phyloP scores from a whole-genome alignment of 2,113 vertebrate genomes.

The Anser cygnoides region DNA sequence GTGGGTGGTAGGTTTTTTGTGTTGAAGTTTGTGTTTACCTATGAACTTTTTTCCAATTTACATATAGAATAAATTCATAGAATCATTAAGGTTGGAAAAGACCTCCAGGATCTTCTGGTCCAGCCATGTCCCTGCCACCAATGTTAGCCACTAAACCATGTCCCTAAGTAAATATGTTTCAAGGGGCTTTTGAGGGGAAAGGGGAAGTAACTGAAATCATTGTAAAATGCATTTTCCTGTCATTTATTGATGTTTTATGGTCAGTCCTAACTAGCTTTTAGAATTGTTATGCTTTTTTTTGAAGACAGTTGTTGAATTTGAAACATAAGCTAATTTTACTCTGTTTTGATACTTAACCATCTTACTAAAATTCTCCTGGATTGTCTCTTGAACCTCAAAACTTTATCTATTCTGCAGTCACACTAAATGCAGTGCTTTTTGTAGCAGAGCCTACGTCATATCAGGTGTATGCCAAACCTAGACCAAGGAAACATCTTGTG shows the following conservation, averaged over 20 bases:
- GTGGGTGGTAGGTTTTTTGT: not conserved
- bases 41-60: not conserved
- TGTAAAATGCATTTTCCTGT: not conserved
- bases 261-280: not conserved
- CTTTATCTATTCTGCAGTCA: not conserved
- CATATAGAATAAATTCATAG: no score
- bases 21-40: not conserved
- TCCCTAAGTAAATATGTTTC: not conserved
- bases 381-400: not conserved
- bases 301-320: not conserved
- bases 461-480: not conserved
- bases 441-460: not conserved
- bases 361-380: not conserved
- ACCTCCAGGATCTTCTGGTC: no score
- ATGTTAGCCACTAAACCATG: no score
- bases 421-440: not conserved
- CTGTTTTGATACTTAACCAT: not conserved
- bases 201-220: not conserved
- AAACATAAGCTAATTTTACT: not conserved
- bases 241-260: not conserved
- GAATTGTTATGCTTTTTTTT: not conserved
- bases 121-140: no score
- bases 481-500: not conserved
- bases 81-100: no score
- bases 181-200: not conserved